Base-by-base conservation (phyloP, 2,797 vertebrate species). In the Oophaga sylvatica region DNA sequence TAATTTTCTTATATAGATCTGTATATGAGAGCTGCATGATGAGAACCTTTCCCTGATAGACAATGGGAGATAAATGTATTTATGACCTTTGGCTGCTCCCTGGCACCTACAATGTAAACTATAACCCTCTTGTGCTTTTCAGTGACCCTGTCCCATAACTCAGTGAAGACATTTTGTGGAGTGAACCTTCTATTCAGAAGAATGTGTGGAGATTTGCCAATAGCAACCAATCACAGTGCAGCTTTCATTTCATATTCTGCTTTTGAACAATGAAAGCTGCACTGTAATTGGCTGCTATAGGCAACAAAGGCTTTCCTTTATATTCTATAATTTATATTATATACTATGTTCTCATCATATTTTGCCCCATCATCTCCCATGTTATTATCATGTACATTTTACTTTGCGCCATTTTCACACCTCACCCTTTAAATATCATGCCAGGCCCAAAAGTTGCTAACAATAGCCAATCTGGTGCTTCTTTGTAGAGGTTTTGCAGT, bases 1-100 rank as follows among this genome's bases (percentile, higher is more conserved):
- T 88, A 81, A 76, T 56, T 77, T 80, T 35, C 86, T 76, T 86
- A 76, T 87, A 81, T 60, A 75, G 81, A 63, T 86, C 35, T 86
- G 45, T 89, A 63, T 65, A 57, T 35, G 79, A 85, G 73, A 60
- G 88, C 88, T 78, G 80, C 62, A 63, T 20, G 56, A 70, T 19
- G 67, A 71, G 11, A 82, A 67, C 79, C 73, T 79, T 83, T 89
- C 70, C 80, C 75, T 80, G 83, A 86, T 73, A 82, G 57, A 89
- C 53, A 86, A 29, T 56, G 68, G 63, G 71, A 82, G 16, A 77
- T 48, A 77, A 82, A 59, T 22, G 77, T 56, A 60, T 22, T 53
- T 59, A 1, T 63, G 31, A 65, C 77, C 17, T 41, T 29, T 17
- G n/a, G 31, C 22, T 71, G 16, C 83, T 89, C 29, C 29, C 63